Percentiles rank a stretch among this genome's conserved stretches.
Evolutionary conservation across 2,113 vertebrate species (phyloP).

Genomic region (Diadophis punctatus): DNA sequence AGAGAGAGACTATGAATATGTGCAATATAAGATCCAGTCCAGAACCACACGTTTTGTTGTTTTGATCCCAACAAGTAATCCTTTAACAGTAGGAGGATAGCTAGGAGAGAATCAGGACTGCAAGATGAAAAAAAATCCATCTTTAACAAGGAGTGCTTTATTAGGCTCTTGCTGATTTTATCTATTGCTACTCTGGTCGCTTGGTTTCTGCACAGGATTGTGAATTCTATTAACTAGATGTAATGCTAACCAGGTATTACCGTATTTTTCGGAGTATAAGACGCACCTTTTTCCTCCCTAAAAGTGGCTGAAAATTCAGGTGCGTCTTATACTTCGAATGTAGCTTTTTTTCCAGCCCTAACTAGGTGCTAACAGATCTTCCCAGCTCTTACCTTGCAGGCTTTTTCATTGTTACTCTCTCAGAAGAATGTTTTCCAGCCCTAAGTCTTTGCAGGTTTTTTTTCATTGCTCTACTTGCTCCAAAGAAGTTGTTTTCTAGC

Average conservation of each 20-base stretch:
- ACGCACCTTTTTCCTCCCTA: too few relatives aligned
- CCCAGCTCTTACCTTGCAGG: too few relatives aligned
- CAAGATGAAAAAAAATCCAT: background rate
- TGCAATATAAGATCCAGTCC: background rate
- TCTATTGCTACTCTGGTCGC: background rate
- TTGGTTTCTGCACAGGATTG: background rate
- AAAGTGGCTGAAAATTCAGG: too few relatives aligned
- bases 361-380: too few relatives aligned
- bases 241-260: background rate
- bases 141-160: background rate
- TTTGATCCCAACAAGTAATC: background rate
- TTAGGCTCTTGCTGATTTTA: background rate
- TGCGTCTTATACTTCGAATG: too few relatives aligned
- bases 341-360: too few relatives aligned
- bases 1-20: background rate
- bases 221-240: background rate
- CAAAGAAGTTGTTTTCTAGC: too few relatives aligned
- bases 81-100: background rate
- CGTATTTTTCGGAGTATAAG: too few relatives aligned
- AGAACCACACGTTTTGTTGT: background rate
- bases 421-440: too few relatives aligned
- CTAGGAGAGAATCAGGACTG: background rate
- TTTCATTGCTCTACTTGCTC: too few relatives aligned
- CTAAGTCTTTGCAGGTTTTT: too few relatives aligned
- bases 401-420: too few relatives aligned